phyloP scores from a whole-genome alignment of 2,113 vertebrate genomes.

The Amphiprion percula region DNA sequence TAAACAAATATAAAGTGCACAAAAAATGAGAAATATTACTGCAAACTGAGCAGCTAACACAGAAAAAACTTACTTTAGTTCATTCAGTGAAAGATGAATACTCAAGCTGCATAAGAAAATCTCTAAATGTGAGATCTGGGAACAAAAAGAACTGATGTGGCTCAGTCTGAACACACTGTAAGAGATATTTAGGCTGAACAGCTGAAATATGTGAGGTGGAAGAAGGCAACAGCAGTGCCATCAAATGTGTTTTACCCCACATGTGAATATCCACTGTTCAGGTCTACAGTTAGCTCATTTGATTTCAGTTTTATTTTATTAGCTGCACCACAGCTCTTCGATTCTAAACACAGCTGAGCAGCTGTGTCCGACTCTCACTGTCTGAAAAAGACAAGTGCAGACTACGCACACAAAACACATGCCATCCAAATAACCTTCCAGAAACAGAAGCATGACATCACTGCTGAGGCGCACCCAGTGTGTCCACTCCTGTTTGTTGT shows the following conservation, averaged over 20 bases:
- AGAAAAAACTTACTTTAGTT: no score
- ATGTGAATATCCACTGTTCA: background rate
- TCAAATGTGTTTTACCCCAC: background rate
- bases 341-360: constrained; percentile 32
- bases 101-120: no score
- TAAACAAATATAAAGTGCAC: no score
- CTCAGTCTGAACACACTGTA: background rate
- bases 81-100: no score
- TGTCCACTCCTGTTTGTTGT: background rate
- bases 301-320: background rate
- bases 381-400: constrained; percentile 46
- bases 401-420: constrained; percentile 35
- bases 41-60: no score
- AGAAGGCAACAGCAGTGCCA: no score
- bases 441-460: constrained; percentile 67
- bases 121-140: no score
- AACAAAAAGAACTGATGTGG: no score
- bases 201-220: no score
- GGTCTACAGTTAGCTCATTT: background rate
- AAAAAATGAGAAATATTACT: no score
- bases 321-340: background rate
- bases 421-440: constrained; percentile 56
- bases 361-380: constrained; percentile 32
- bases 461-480: constrained; percentile 20
- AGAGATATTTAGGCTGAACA: no score